Percentiles rank a stretch among this genome's conserved stretches.
Evolutionary conservation across 2,113 vertebrate genomes (phyloP).

Genomic region (Protobothrops mucrosquamatus): DNA sequence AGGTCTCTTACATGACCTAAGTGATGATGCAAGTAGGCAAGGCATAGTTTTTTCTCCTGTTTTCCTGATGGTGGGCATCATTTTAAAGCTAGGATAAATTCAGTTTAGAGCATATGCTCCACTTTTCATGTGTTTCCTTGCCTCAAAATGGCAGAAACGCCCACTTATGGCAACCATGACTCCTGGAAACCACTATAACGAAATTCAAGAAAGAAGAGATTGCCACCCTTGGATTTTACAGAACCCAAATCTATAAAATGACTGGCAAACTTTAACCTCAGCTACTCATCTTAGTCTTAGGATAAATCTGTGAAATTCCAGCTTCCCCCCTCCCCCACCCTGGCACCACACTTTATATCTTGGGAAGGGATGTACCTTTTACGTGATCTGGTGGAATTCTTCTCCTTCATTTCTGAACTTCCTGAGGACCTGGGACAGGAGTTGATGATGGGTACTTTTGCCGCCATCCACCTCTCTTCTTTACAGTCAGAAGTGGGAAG

Average conservation of each 20-base stretch:
- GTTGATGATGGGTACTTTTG: neutral
- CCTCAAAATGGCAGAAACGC: neutral
- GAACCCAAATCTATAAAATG: neutral
- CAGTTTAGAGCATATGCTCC: neutral
- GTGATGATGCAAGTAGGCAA: neutral
- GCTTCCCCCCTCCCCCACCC: too few species aligned
- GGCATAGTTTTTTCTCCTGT: neutral
- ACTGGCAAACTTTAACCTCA: neutral
- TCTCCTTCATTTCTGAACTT: constrained; percentile 2
- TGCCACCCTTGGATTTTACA: neutral
- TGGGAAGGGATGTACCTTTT: neutral
- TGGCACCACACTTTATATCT: neutral
- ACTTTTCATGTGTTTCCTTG: neutral
- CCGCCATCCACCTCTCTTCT: neutral
- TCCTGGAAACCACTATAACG: neutral
- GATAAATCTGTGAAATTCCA: neutral
- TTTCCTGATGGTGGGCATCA: neutral
- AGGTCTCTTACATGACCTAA: neutral
- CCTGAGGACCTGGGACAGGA: constrained; percentile 6
- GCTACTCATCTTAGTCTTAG: neutral
- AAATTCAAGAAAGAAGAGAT: neutral
- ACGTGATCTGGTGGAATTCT: neutral
- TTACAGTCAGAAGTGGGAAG: neutral
- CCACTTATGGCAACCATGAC: neutral
- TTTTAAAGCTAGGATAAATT: neutral